Conservation (phyloP, 2,888 invertebrate genomes). For the Eudemis profundana region DNA sequence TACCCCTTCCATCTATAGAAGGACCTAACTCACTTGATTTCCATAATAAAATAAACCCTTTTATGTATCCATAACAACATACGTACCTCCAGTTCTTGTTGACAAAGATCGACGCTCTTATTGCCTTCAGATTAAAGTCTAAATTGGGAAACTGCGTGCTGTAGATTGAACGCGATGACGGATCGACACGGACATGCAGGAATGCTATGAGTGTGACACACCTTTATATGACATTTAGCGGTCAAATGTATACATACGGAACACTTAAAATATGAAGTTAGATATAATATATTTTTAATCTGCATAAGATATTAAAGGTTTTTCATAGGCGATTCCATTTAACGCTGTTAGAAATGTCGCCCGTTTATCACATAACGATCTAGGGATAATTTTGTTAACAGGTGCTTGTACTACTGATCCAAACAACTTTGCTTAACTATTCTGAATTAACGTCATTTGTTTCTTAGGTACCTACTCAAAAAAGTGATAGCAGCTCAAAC, state of each 20-base stretch:
- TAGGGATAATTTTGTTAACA: too few relatives aligned
- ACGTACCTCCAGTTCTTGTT: conserved; percentile 6
- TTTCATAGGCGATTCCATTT: conserved; percentile 7
- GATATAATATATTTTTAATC: conserved; percentile 22
- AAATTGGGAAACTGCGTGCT: conserved; percentile 4
- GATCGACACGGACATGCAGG: conserved; percentile 26
- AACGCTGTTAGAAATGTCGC: too few relatives aligned
- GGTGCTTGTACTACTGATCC: too few relatives aligned
- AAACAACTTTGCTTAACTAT: too few relatives aligned
- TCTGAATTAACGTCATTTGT: too few relatives aligned
- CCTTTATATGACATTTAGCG: conserved; percentile 31
- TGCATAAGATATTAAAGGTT: conserved; percentile 7
- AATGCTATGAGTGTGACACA: conserved; percentile 20
- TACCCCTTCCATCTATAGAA: conserved; percentile 6
- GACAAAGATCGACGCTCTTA: conserved; percentile 9
- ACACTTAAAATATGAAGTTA: conserved; percentile 13
- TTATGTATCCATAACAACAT: not conserved
- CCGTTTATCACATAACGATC: too few relatives aligned
- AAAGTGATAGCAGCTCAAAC: too few relatives aligned
- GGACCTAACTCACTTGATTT: not conserved
- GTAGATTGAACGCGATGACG: conserved; percentile 26
- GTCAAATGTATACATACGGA: conserved; percentile 15
- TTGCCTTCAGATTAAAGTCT: conserved; percentile 4
- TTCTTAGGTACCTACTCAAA: too few relatives aligned
- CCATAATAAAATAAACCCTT: not conserved